Evolutionary conservation across 2,797 vertebrate species (phyloP).

Genomic region (Catostomus latipinnis): DNA sequence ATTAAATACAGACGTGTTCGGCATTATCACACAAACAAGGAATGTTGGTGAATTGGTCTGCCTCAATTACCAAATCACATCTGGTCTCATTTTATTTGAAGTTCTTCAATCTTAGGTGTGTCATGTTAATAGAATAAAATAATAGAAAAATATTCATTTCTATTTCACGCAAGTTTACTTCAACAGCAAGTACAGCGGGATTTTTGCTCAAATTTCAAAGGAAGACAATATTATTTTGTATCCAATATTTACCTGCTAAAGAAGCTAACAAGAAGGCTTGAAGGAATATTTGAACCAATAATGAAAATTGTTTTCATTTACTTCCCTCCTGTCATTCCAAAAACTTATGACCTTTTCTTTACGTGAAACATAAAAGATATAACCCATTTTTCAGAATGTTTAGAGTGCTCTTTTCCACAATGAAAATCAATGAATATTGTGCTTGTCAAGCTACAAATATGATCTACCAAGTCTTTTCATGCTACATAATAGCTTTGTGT

Average conservation of each 20-base stretch:
- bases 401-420: too few species aligned
- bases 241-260: slow-evolving; percentile 1
- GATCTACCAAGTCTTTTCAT: too few species aligned
- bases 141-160: slow-evolving; percentile 8
- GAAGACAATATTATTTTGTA: background rate
- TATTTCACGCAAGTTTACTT: slow-evolving; percentile 15
- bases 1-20: slow-evolving; percentile 71
- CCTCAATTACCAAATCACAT: slow-evolving; percentile 68
- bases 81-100: slow-evolving; percentile 39
- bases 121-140: background rate
- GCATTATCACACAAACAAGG: slow-evolving; percentile 63
- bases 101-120: slow-evolving; percentile 2
- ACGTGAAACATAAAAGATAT: too few species aligned
- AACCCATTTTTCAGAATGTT: too few species aligned
- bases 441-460: too few species aligned
- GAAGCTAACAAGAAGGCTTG: background rate
- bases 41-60: slow-evolving; percentile 64
- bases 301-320: background rate
- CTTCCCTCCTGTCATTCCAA: too few species aligned
- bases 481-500: too few species aligned
- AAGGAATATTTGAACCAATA: too few species aligned
- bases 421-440: too few species aligned
- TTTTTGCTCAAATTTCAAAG: background rate
- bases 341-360: too few species aligned
- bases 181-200: background rate